Conservation (phyloP, 2,797 vertebrate species). For the Gallirallus australis region DNA sequence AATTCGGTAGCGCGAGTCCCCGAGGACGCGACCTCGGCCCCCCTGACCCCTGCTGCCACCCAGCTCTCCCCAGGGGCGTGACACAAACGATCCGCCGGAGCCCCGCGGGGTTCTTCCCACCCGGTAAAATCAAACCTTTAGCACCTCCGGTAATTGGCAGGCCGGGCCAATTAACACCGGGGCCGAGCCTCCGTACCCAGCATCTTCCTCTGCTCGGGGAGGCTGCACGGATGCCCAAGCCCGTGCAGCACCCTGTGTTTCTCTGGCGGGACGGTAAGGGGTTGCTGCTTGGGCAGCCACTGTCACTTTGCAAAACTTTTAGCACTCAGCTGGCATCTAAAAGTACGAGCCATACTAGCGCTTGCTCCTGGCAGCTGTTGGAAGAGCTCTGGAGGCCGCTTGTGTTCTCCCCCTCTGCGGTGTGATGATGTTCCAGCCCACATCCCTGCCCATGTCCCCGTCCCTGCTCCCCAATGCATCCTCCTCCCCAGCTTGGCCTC, state of each 20-base stretch:
- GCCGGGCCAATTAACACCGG: background rate
- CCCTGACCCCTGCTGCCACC: accelerated
- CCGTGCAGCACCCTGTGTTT: accelerated
- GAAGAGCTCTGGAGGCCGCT: background rate
- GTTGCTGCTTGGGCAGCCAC: background rate
- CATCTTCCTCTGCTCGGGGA: accelerated
- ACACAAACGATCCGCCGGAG: accelerated
- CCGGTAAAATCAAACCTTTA: too few species aligned
- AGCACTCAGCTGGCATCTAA: accelerated
- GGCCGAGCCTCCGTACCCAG: accelerated
- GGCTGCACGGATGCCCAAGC: accelerated
- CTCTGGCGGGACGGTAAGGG: background rate
- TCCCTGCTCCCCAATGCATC: background rate
- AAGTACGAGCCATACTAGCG: background rate
- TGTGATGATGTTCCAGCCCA: background rate
- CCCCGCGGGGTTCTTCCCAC: accelerated
- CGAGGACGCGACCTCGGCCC: background rate
- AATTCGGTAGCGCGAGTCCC: accelerated
- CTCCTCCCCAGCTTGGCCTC: too few species aligned
- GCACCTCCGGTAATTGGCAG: background rate
- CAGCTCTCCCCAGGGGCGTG: background rate
- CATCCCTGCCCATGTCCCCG: background rate
- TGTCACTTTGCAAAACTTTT: background rate
- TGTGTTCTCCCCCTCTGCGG: accelerated
- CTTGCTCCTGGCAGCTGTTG: background rate